Base-by-base conservation (phyloP, 2,797 vertebrate species). In the Lophotriccus pileatus region DNA sequence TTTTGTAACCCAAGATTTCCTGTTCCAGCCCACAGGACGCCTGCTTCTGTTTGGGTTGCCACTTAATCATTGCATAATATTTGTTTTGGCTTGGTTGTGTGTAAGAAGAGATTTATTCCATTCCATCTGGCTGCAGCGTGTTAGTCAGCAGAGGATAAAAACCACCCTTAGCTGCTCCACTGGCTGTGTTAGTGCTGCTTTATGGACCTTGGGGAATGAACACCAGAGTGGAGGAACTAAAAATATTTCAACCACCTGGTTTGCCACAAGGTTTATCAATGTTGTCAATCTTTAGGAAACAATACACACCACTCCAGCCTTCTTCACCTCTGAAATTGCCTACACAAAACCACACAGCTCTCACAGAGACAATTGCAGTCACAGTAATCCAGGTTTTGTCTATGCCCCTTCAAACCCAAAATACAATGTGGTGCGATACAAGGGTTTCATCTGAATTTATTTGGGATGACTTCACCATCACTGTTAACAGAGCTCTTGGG, bases 31-130 rank as follows among this genome's bases (percentile, higher is more conserved):
- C 60, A 36, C 76, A 92, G 89, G 43, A 66, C 2, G 91, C 84
- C 75, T 84, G 28, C 70, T 91, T 83, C 90, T 79, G 73, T 86
- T 90, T 83, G 91, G 94, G 83, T 24, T 90, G 68, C 86, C 73
- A 59, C 88, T 94, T 67, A 81, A 93, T 60, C 92, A 39, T 25
- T 8, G 69, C 50, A 30, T 64, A 69, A 37, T 80, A 73, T 95
- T 96, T 95, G 80, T 53, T 96, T 94, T 94, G 84, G 66, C 79
- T 87, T 63, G 32, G 23, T 30, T 55, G 76, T 67, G 52, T 44
- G 73, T 77, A 55, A 55, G 72, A 37, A 95, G 92, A 93, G 90
- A 89, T 81, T 94, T 90, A 47, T 56, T 70, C 87, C 27, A 8
- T 79, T 86, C 93, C 94, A 76, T 72, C 55, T 91, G 92, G 94